These are phyloP conservation scores for Macaria liturata DNA, from an alignment of 2,888 invertebrate genomes.

Conservation along the genomic window DNA sequence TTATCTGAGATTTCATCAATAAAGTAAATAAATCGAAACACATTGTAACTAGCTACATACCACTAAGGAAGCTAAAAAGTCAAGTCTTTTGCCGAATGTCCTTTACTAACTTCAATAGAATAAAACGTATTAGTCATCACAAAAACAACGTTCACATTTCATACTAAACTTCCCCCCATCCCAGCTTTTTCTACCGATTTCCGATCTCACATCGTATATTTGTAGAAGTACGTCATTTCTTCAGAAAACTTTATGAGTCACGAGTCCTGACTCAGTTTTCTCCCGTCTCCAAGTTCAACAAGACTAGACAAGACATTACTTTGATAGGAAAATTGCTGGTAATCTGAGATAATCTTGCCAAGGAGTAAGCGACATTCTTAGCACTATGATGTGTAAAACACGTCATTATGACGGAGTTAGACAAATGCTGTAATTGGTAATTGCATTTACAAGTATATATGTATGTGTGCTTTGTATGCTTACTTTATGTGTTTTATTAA, in stretches of 20 bases:
- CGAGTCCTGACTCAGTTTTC: conserved; percentile 24
- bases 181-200: conserved; percentile 5
- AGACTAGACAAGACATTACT: neutral
- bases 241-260: conserved; percentile 5
- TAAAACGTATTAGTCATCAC: conserved; percentile 10
- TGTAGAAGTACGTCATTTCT: conserved; percentile 21
- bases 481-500: too few species aligned
- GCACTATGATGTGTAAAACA: conserved; percentile 6
- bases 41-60: too few species aligned
- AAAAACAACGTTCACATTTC: conserved; percentile 4
- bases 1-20: too few species aligned
- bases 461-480: too few species aligned
- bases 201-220: conserved; percentile 8
- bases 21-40: too few species aligned
- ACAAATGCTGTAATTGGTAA: too few species aligned
- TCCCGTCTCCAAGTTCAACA: conserved; percentile 17
- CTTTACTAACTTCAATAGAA: too few species aligned
- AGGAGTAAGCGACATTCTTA: conserved; percentile 13
- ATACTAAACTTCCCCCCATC: conserved; percentile 1
- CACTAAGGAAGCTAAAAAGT: too few species aligned
- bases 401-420: neutral
- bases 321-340: conserved; percentile 25
- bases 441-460: too few species aligned
- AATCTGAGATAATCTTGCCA: conserved; percentile 4
- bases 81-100: too few species aligned